These are phyloP conservation scores for Hemiscyllium ocellatum DNA, from an alignment of 2,113 vertebrate species.

Conservation along the genomic window DNA sequence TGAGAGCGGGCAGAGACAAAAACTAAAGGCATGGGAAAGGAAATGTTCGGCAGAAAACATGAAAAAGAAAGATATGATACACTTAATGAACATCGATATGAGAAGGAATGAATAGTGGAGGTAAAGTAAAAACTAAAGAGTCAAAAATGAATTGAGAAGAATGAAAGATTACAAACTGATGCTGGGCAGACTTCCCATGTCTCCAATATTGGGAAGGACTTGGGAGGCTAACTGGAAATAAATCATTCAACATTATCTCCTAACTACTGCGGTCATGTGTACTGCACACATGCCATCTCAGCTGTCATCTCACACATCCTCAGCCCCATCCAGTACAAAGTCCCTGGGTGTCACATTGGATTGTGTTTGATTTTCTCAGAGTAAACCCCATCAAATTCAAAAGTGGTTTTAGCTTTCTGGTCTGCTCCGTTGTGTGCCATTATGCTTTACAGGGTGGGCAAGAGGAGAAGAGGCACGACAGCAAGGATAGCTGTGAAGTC, in stretches of 20 bases:
- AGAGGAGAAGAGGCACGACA: neutral
- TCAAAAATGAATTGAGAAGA: neutral
- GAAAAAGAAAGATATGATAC: neutral
- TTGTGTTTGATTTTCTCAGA: neutral
- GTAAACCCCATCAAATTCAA: neutral
- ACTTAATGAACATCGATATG: neutral
- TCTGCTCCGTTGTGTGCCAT: too few species aligned
- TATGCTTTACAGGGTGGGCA: neutral
- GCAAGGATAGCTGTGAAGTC: too few species aligned
- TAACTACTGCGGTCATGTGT: neutral
- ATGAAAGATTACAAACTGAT: neutral
- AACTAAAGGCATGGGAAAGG: conserved; percentile 39
- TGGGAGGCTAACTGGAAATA: neutral
- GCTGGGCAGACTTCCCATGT: neutral
- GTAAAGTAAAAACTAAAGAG: neutral
- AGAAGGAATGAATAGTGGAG: neutral
- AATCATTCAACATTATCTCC: neutral
- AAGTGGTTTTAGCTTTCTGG: neutral
- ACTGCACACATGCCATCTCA: neutral
- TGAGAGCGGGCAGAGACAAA: conserved; percentile 44
- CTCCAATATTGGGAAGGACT: neutral
- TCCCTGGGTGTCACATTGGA: neutral
- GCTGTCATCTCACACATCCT: neutral
- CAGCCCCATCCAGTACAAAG: neutral
- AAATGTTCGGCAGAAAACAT: conserved; percentile 39